Base-by-base conservation (phyloP, 1,140 invertebrate species). In the Drepana arcuata region DNA sequence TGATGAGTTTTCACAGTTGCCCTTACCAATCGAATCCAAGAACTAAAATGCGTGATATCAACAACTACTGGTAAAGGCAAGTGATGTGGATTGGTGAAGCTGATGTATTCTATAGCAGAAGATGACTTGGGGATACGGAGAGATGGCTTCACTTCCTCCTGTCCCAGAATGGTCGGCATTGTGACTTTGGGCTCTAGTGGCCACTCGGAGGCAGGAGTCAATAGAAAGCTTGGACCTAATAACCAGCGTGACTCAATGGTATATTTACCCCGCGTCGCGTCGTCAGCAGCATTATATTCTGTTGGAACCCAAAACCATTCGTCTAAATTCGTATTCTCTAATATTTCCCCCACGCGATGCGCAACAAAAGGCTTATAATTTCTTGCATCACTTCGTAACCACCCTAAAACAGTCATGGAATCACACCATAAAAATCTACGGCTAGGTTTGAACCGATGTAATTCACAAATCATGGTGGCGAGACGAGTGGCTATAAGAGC, bases 361-460 rank as follows among this genome's bases (percentile, higher is more conserved):
- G 59, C 37, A 7, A 66, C 62, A 38, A 63, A 66, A 0, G 34
- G 39, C 27, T 61, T 50, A 21, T 27, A 55, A 1, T n/a, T 4
- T 14, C 57, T 11, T 2, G 50, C 35, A 6, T 62, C 63, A 7
- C 21, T 33, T 27, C 34, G 24, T 6, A 70, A 46, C 63, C 54
- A 65, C 6, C 7, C 6, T 1, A 64, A 15, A n/a, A 62, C 55
- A 0, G 47, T 64, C n/a, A 14, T 41, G 0, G 48, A 51, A 28
- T 62, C 52, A 6, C 43, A 44, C 59, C 55, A 59, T 18, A 47
- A 45, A 5, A 25, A 6, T 7, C 13, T 43, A 10, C 23, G 10
- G 0, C 9, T 2, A 9, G 37, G 9, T 25, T 30, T 26, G 2
- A 34, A 2, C 1, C 29, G 29, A 2, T 16, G 16, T 9, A 35